Percentiles rank a stretch among this genome's conserved stretches.
Evolutionary conservation across 2,888 invertebrate species (phyloP).

Genomic region (Diaperis boleti): DNA sequence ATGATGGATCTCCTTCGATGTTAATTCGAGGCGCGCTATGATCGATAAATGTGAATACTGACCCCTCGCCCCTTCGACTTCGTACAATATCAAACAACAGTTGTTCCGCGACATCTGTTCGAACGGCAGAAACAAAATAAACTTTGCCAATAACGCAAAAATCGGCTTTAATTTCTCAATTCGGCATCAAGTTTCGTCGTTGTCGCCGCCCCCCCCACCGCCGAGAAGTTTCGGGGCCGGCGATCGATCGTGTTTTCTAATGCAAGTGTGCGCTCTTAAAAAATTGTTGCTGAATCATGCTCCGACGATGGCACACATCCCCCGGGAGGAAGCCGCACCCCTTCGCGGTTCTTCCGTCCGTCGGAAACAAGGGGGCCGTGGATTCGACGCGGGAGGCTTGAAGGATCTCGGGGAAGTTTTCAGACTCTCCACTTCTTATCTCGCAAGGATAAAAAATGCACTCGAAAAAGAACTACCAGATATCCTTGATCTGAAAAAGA

Average conservation of each 20-base stretch:
- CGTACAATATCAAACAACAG: conserved; percentile 6
- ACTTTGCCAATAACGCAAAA: conserved; percentile 34
- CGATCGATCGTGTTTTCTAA: conserved; percentile 18
- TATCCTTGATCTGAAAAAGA: no score
- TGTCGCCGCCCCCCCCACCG: not conserved
- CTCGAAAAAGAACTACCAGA: no score
- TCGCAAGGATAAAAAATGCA: no score
- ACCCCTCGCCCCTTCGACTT: not conserved
- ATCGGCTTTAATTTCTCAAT: conserved; percentile 35
- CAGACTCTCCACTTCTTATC: no score
- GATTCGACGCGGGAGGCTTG: no score
- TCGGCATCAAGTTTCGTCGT: conserved; percentile 8
- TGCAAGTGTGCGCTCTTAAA: conserved; percentile 18
- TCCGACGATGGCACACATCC: conserved; percentile 5
- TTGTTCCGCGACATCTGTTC: conserved; percentile 22
- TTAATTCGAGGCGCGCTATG: conserved; percentile 13
- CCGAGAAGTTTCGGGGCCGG: not conserved
- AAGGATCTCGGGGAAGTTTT: no score
- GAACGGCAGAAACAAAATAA: conserved; percentile 18
- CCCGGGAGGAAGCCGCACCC: not conserved
- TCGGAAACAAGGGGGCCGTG: not conserved
- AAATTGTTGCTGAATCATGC: conserved; percentile 20
- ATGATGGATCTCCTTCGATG: conserved; percentile 15
- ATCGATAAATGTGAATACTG: no score
- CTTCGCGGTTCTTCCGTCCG: not conserved